Evolutionary conservation across 2,113 vertebrate genomes (phyloP).

Genomic region (Seriola quinqueradiata): DNA sequence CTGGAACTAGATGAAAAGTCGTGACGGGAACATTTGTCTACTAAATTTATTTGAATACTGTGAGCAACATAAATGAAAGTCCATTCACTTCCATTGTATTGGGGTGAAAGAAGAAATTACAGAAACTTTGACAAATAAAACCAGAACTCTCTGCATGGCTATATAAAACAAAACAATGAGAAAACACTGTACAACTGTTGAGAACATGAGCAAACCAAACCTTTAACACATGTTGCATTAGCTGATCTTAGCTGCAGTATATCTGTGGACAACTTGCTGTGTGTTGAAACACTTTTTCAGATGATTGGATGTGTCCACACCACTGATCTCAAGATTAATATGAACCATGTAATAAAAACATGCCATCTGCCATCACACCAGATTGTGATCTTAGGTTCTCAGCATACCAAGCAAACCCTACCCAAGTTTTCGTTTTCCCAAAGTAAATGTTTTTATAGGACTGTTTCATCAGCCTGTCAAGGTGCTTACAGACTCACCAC

Average conservation of each 20-base stretch:
- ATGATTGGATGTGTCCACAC: background rate
- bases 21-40: too few relatives aligned
- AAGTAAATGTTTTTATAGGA: constrained; percentile 8
- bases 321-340: constrained; percentile 3
- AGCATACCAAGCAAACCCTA: background rate
- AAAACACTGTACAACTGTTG: background rate
- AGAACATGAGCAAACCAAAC: background rate
- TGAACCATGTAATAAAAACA: background rate
- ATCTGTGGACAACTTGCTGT: background rate
- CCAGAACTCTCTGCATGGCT: background rate
- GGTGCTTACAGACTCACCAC: background rate
- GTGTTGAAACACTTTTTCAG: background rate
- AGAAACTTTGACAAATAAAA: background rate
- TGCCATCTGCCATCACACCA: background rate
- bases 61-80: background rate
- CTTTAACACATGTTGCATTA: background rate
- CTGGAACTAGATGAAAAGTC: background rate
- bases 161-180: background rate
- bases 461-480: background rate
- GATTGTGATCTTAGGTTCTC: background rate
- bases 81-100: background rate
- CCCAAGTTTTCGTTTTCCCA: background rate
- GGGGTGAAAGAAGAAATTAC: background rate
- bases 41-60: too few relatives aligned
- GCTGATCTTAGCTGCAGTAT: background rate